A percentile compares a stretch with the other conserved stretches of the same genome.
Conservation (phyloP, 1,140 invertebrate genomes). For the Neelides sp. region DNA sequence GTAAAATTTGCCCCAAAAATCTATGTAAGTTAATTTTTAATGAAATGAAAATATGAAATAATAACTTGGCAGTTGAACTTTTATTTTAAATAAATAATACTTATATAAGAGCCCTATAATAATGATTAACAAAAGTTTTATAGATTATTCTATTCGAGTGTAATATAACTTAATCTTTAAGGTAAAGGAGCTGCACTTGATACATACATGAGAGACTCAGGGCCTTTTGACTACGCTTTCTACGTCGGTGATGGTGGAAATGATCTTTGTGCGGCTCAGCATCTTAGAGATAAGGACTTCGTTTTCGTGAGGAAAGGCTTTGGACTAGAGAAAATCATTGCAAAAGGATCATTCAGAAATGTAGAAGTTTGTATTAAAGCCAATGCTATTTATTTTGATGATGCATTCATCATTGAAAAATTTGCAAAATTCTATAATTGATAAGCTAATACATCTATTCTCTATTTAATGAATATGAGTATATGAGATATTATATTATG, state of each 20-base stretch:
- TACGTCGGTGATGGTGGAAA: slow-evolving; percentile 29
- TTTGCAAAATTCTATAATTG: slow-evolving; percentile 1
- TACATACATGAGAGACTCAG: slow-evolving; percentile 20
- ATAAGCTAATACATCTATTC: too few relatives aligned
- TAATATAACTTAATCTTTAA: too few relatives aligned
- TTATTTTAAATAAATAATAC: too few relatives aligned
- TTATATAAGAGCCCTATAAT: too few relatives aligned
- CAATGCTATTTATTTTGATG: slow-evolving; percentile 16
- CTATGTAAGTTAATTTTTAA: too few relatives aligned
- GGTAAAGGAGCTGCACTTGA: slow-evolving; percentile 22
- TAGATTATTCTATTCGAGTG: too few relatives aligned
- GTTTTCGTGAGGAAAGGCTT: slow-evolving; percentile 25
- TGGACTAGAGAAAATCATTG: slow-evolving; percentile 20
- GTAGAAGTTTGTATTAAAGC: slow-evolving; percentile 13
- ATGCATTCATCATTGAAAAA: slow-evolving; percentile 15
- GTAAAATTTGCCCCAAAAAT: slow-evolving; percentile 22
- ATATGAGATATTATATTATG: too few relatives aligned
- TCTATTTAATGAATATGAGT: too few relatives aligned
- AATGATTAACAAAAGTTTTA: too few relatives aligned
- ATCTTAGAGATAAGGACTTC: slow-evolving; percentile 12
- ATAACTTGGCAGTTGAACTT: too few relatives aligned
- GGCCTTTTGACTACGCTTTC: slow-evolving; percentile 22
- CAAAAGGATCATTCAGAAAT: slow-evolving; percentile 10
- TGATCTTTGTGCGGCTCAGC: slow-evolving; percentile 16
- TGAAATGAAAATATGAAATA: too few relatives aligned